Evolutionary conservation across 1,140 invertebrate genomes (phyloP).

Genomic region (Musca domestica): DNA sequence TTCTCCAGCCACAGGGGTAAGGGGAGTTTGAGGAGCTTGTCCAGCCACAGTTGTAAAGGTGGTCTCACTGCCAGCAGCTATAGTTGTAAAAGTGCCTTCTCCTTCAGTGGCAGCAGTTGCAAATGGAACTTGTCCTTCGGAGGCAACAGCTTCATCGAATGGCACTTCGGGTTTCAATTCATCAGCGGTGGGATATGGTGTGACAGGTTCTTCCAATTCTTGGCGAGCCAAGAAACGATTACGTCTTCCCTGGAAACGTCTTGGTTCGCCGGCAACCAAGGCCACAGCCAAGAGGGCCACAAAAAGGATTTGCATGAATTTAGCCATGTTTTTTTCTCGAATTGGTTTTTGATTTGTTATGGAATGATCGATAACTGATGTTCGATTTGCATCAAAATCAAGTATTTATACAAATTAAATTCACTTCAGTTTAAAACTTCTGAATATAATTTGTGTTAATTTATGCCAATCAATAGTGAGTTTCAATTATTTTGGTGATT

Average conservation of each 20-base stretch:
- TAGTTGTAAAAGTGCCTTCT: not conserved
- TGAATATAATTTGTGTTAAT: too few relatives aligned
- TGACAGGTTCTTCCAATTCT: conserved; percentile 42
- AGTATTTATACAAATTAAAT: conserved; percentile 14
- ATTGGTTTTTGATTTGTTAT: too few relatives aligned
- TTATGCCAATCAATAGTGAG: too few relatives aligned
- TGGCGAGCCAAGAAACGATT: conserved; percentile 42
- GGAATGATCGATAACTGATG: conserved; percentile 15
- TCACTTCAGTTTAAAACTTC: too few relatives aligned
- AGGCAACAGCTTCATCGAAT: conserved; percentile 39
- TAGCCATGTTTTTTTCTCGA: conserved; percentile 11
- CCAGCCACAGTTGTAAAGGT: not conserved
- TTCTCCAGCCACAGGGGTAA: conserved; percentile 5
- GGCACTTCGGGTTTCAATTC: conserved; percentile 48
- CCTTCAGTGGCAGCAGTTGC: not conserved
- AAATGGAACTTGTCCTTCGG: conserved; percentile 9
- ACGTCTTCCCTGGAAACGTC: conserved; percentile 5
- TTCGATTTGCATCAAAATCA: not conserved
- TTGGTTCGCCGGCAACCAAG: conserved; percentile 14
- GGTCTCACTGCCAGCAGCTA: not conserved
- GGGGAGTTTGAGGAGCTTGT: not conserved
- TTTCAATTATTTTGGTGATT: too few relatives aligned
- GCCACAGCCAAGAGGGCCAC: conserved; percentile 8
- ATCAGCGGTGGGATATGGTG: conserved; percentile 45
- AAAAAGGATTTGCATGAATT: conserved; percentile 22